Evolutionary conservation across 2,888 invertebrate species (phyloP).

Genomic region (Harpalus rufipes): DNA sequence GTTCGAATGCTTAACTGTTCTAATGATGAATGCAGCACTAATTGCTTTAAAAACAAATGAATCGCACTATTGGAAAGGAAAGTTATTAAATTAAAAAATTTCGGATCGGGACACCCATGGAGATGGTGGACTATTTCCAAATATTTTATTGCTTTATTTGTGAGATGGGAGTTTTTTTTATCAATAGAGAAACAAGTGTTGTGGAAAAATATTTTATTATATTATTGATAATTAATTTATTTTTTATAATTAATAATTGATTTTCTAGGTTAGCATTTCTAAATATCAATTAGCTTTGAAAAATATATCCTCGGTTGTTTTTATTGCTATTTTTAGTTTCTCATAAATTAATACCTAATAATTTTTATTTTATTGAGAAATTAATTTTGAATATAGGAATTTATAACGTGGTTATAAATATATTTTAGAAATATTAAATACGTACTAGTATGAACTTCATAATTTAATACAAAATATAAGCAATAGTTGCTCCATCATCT

Average conservation of each 20-base stretch:
- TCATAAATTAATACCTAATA: slow-evolving; percentile 5
- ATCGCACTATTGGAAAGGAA: slow-evolving; percentile 33
- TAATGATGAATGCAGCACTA: slow-evolving; percentile 55
- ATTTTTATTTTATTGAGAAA: slow-evolving; percentile 19
- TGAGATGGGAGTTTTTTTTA: slow-evolving; percentile 22
- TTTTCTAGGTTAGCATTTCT: slow-evolving; percentile 27
- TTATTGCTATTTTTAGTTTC: slow-evolving; percentile 4
- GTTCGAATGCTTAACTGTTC: slow-evolving; percentile 9
- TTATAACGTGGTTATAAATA: background rate
- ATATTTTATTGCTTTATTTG: slow-evolving; percentile 41
- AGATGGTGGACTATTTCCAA: slow-evolving; percentile 31
- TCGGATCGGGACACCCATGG: slow-evolving; percentile 40
- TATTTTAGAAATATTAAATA: background rate
- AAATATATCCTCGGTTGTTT: slow-evolving; percentile 23
- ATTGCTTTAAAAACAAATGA: slow-evolving; percentile 54
- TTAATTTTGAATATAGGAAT: background rate
- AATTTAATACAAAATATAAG: background rate
- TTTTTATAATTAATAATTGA: slow-evolving; percentile 39
- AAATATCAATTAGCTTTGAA: slow-evolving; percentile 25
- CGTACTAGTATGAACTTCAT: background rate
- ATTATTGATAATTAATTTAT: slow-evolving; percentile 49
- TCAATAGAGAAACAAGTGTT: slow-evolving; percentile 14
- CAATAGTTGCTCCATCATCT: background rate
- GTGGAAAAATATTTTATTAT: slow-evolving; percentile 44
- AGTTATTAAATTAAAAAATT: slow-evolving; percentile 59